These are phyloP conservation scores for Penaeus chinensis DNA, from an alignment of 1,140 invertebrate genomes.

Conservation along the genomic window DNA sequence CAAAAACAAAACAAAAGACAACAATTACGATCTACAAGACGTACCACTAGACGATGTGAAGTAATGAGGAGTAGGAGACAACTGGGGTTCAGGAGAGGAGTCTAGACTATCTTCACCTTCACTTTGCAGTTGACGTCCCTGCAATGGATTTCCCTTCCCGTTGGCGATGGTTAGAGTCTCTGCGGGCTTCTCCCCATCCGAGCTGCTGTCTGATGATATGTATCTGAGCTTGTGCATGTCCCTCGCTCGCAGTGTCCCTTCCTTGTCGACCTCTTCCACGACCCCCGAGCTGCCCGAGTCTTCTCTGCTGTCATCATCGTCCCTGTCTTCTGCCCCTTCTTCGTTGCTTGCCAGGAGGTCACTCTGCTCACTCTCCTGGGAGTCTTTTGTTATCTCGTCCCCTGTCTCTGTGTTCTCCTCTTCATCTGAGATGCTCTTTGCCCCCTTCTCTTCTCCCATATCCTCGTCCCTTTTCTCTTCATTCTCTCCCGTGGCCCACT, in stretches of 20 bases:
- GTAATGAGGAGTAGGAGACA: constrained; percentile 43
- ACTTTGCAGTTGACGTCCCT: constrained; percentile 42
- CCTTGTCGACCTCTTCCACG: not conserved
- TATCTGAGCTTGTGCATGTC: constrained; percentile 25
- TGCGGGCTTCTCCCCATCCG: constrained; percentile 39
- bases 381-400: too few relatives aligned
- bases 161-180: constrained; percentile 36
- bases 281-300: not conserved
- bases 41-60: constrained; percentile 44
- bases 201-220: constrained; percentile 42
- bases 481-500: not conserved
- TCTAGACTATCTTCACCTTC: constrained; percentile 54
- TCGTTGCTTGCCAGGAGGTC: not conserved
- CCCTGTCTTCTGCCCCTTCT: not conserved
- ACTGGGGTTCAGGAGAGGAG: constrained; percentile 49
- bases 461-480: too few relatives aligned
- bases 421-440: not conserved
- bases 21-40: not conserved
- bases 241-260: not conserved
- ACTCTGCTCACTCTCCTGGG: too few relatives aligned
- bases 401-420: not conserved
- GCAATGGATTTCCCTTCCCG: not conserved
- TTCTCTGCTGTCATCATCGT: not conserved
- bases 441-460: too few relatives aligned
- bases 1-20: too few relatives aligned